A percentile compares a stretch with the other conserved stretches of the same genome.
Evolutionary conservation across 2,888 invertebrate genomes (phyloP).

Genomic region (Nasonia oneida): DNA sequence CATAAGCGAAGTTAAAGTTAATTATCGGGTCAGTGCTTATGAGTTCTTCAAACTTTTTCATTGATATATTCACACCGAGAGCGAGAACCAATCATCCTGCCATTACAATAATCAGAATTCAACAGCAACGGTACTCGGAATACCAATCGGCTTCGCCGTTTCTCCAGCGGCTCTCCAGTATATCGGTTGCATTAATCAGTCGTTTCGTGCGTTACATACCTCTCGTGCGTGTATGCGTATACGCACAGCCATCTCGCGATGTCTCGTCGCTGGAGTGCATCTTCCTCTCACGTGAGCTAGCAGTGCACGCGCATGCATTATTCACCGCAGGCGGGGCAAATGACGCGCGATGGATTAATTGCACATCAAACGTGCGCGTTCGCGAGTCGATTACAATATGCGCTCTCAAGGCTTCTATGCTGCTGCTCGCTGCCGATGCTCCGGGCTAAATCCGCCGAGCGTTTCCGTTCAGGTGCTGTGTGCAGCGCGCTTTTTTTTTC

Average conservation of each 20-base stretch:
- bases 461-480: slow-evolving; percentile 32
- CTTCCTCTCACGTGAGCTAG: not conserved
- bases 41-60: not conserved
- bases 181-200: slow-evolving; percentile 51
- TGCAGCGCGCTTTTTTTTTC: not conserved
- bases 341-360: slow-evolving; percentile 72
- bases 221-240: not conserved
- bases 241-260: not conserved
- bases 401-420: slow-evolving; percentile 6
- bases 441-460: not conserved
- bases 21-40: not conserved
- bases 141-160: not conserved
- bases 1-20: not conserved
- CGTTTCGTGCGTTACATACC: slow-evolving; percentile 36
- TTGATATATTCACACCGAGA: not conserved
- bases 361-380: slow-evolving; percentile 70
- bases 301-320: slow-evolving; percentile 64
- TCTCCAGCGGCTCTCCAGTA: not conserved
- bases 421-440: not conserved
- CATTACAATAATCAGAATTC: slow-evolving; percentile 9
- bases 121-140: slow-evolving; percentile 5
- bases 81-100: slow-evolving; percentile 1
- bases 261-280: not conserved
- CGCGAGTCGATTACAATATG: slow-evolving; percentile 65
- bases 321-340: slow-evolving; percentile 65